Base-by-base conservation (phyloP, 2,888 invertebrate genomes). In the Halictus quadricinctus region DNA sequence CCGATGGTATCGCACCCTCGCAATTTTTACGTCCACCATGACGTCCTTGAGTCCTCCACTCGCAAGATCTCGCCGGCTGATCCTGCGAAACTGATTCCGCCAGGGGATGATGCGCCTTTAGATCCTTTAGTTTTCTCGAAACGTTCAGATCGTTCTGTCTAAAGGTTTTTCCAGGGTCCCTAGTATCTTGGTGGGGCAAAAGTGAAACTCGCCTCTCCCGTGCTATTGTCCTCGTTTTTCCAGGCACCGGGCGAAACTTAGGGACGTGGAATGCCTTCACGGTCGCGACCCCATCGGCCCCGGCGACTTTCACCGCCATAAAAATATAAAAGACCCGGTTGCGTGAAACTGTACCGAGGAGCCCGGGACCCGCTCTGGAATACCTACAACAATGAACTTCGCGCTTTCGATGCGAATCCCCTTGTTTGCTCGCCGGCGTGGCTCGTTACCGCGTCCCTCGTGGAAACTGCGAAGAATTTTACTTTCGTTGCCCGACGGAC, bases 241-340 rank as follows among this genome's bases (percentile, higher is more conserved):
- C 88, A 85, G 88, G 25, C 88, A 88, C 81, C 85, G 85, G 84
- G 89, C 90, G 92, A 93, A 93, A 92, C 91, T 92, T 89, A 89
- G 91, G 91, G 91, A 91, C 91, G 90, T 89, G 90, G 87, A 88
- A 90, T 86, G 86, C 88, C 91, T 89, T 91, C 90, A 91, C 89
- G 90, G 89, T 83, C 88, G 91, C 91, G 93, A 91, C 92, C 92
- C 92, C 92, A 66, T 89, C 86, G 88, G 90, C 88, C 88, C 36
- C 66, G 36, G 66, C 88, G 92, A 94, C 94, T 94, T 94, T 94
- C 94, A 92, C 94, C 91, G 83, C 93, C 93, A 93, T 94, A 94
- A 94, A 94, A 94, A 94, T 93, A 91, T 92, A 93, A 93, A 92
- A 93, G 91, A 90, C 89, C 89, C 90, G 86, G 80, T 90, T 89